Base-by-base conservation (phyloP, 35 echinoderm and acorn worm species). In the Patiria miniata region DNA sequence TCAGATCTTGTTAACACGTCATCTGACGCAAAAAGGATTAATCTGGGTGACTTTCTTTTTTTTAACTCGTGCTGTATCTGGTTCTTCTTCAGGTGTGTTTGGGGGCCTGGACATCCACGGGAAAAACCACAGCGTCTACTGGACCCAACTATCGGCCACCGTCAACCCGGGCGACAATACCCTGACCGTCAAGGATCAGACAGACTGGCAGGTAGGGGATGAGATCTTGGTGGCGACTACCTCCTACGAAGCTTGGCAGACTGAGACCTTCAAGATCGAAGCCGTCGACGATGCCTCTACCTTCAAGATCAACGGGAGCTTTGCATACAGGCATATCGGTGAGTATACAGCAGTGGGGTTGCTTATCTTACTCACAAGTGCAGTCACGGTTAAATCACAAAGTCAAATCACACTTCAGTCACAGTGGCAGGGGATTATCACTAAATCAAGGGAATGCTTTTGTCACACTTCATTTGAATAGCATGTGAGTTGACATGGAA, bases 211-310 rank as follows among this genome's bases (percentile, higher is more conserved):
- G 1, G 78, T 47, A 7, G 88, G 88, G 32, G 88, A 90, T 61
- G 78, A 91, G 40, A 90, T 95, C 53, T 77, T 87, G 39, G 83
- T 95, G 36, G 79, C 93, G 39, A 42, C 93, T n/a, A 95, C 93
- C 8, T 37, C 51, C 38, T 95, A 87, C 60, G 88, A 95, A 42
- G 30, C 93, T 10, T 95, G 87, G 82, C 88, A 95, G 22, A 95
- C 93, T 5, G 88, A 95, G 61, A 95, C 88, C 5, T 95, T 95
- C 51, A 84, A 44, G 15, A 95, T 95, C 29, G n/a, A 33, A 10
- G 38, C 76, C 21, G 80, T 91, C 21, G 77, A 59, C 10, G 40
- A 84, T 69, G n/a, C 23, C 2, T 80, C 57, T 23, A 87, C 93
- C 2, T 81, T 95, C 44, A 21, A 29, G 17, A 42, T 95, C 14